Percentiles rank a stretch among this genome's conserved stretches.
phyloP scores from a whole-genome alignment of 2,797 vertebrate genomes.

The Ficedula albicollis region DNA sequence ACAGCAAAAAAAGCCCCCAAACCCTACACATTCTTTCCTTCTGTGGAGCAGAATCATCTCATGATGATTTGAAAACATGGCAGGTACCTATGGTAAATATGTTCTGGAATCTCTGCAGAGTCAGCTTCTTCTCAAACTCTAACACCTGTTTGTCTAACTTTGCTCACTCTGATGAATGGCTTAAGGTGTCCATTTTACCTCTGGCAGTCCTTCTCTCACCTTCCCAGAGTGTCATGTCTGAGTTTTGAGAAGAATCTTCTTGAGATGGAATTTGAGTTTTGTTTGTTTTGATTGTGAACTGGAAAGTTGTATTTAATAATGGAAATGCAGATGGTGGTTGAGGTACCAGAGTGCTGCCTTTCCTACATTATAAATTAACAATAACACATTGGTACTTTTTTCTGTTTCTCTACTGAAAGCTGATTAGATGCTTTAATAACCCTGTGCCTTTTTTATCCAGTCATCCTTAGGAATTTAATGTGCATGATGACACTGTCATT shows the following conservation, averaged over 20 bases:
- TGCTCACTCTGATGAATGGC: not conserved
- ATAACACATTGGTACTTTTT: not conserved
- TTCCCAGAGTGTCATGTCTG: not conserved
- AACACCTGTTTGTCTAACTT: not conserved
- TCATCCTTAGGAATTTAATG: not conserved
- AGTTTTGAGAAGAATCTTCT: not conserved
- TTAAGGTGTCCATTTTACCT: not conserved
- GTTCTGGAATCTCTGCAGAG: not conserved
- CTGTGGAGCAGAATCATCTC: not conserved
- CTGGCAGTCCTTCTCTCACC: not conserved
- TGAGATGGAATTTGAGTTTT: not conserved
- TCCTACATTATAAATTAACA: not conserved
- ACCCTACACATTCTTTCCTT: fast-evolving
- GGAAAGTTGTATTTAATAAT: not conserved
- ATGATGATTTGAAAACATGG: not conserved
- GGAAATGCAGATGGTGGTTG: not conserved
- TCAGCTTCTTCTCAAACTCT: not conserved
- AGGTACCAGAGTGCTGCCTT: not conserved
- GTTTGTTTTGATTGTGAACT: not conserved
- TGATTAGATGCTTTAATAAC: not conserved
- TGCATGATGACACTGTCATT: not conserved
- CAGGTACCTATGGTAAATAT: not conserved
- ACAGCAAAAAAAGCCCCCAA: not conserved
- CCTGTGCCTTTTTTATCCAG: not conserved
- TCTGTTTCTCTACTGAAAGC: not conserved